phyloP scores from a whole-genome alignment of 2,797 vertebrate species.

The Muraenolepis orangiensis region DNA sequence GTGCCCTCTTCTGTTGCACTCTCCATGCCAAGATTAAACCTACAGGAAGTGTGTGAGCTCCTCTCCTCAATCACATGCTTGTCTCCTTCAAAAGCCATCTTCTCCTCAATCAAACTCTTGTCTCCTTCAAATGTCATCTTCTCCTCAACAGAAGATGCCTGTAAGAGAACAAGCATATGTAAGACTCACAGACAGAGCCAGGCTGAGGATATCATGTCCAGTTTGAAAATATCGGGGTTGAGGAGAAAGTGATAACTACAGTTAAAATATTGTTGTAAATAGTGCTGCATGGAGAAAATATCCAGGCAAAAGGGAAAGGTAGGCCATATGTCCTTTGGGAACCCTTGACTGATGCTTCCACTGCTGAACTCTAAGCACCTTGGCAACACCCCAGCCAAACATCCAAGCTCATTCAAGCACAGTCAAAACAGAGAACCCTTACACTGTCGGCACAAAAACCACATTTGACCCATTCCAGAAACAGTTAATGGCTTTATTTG shows the following conservation, averaged over 20 bases:
- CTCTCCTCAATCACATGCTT: constrained; percentile 66
- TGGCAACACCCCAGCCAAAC: constrained; percentile 53
- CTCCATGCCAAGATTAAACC: constrained; percentile 51
- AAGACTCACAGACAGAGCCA: constrained; percentile 64
- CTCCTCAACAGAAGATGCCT: constrained; percentile 67
- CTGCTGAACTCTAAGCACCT: constrained; percentile 53
- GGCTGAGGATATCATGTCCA: constrained; percentile 15
- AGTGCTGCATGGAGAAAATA: neutral
- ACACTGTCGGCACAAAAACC: constrained; percentile 63
- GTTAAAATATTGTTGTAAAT: neutral
- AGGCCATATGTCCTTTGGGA: constrained; percentile 10
- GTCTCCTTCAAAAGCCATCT: constrained; percentile 66
- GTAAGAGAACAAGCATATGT: constrained; percentile 74
- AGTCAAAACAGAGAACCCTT: constrained; percentile 34
- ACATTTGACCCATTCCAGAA: constrained; percentile 70
- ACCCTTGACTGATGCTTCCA: constrained; percentile 25
- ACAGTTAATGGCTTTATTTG: constrained; percentile 73
- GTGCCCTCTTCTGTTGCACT: constrained; percentile 51
- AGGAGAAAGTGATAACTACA: neutral
- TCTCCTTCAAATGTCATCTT: constrained; percentile 68
- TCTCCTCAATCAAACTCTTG: constrained; percentile 66
- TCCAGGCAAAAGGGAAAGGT: neutral
- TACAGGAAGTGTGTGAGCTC: constrained; percentile 54
- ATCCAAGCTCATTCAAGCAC: constrained; percentile 59
- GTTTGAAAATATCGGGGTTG: neutral